Conservation (phyloP, 2,888 invertebrate genomes). For the Agrilus cyanescens region DNA sequence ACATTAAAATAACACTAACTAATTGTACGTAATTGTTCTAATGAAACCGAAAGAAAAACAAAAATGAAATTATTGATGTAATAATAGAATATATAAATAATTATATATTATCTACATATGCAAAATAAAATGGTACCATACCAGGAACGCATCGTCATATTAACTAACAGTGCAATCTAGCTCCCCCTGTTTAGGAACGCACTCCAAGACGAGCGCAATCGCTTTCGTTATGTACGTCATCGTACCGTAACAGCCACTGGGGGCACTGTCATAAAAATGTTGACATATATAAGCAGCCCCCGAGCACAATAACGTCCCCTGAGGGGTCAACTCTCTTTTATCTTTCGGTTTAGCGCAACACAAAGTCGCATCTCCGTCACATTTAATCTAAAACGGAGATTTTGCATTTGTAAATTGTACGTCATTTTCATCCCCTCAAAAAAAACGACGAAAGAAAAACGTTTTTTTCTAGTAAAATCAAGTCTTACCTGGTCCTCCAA, state of each 20-base stretch:
- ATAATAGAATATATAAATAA: no score
- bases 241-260: constrained; percentile 93
- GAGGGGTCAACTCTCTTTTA: constrained; percentile 44
- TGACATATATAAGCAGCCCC: constrained; percentile 94
- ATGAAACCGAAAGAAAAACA: no score
- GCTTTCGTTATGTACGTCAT: constrained; percentile 93
- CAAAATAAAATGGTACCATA: no score
- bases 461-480: not conserved
- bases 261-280: constrained; percentile 96
- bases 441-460: constrained; percentile 1
- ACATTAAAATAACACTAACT: no score
- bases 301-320: constrained; percentile 65
- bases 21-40: no score
- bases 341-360: constrained; percentile 78
- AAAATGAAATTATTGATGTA: no score
- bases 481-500: constrained; percentile 79
- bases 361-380: constrained; percentile 83
- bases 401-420: no score
- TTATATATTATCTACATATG: no score
- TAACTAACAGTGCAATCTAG: constrained; percentile 71
- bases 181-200: constrained; percentile 64
- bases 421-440: not conserved
- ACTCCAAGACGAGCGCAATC: constrained; percentile 60
- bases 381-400: constrained; percentile 49
- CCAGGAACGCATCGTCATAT: constrained; percentile 11